Evolutionary conservation across 2,888 invertebrate species (phyloP).

Genomic region (Xylota sylvarum): DNA sequence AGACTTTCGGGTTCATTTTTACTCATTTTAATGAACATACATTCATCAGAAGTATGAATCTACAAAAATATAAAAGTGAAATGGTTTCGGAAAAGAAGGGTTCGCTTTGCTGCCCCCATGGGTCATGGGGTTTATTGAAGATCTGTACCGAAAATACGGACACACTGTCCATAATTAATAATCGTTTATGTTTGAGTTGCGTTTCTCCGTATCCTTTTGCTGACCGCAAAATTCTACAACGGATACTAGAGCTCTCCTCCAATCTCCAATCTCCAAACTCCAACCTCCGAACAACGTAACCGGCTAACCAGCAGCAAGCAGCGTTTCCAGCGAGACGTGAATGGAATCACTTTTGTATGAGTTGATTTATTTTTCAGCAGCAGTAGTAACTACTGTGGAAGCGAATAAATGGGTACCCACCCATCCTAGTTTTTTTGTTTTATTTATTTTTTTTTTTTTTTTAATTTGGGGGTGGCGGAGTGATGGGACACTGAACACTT

Average conservation of each 20-base stretch:
- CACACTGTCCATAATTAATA: slow-evolving; percentile 73
- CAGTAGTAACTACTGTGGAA: slow-evolving; percentile 52
- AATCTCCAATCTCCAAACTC: too few species aligned
- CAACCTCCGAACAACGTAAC: slow-evolving; percentile 19
- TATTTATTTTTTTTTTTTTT: slow-evolving; percentile 31
- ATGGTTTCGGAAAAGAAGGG: slow-evolving; percentile 35
- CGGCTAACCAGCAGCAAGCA: slow-evolving; percentile 38
- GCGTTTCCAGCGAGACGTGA: slow-evolving; percentile 63
- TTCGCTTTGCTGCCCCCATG: slow-evolving; percentile 4
- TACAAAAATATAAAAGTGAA: slow-evolving; percentile 67
- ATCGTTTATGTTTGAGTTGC: slow-evolving; percentile 73
- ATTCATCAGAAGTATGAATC: slow-evolving; percentile 70
- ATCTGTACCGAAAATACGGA: slow-evolving; percentile 61
- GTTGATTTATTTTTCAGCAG: slow-evolving; percentile 69
- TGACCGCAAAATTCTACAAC: slow-evolving; percentile 63
- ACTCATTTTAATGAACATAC: slow-evolving; percentile 73
- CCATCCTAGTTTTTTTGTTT: slow-evolving; percentile 15
- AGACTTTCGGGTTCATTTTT: slow-evolving; percentile 65
- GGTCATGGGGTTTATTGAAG: slow-evolving; percentile 64
- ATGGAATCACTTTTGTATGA: slow-evolving; percentile 68
- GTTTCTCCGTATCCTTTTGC: slow-evolving; percentile 66
- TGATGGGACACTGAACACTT: slow-evolving; percentile 42
- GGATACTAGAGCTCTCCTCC: slow-evolving; percentile 29
- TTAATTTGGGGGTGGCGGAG: slow-evolving; percentile 19
- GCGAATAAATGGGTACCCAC: slow-evolving; percentile 50